Conservation (phyloP, 1,140 invertebrate genomes). For the Lepidurus couesii region DNA sequence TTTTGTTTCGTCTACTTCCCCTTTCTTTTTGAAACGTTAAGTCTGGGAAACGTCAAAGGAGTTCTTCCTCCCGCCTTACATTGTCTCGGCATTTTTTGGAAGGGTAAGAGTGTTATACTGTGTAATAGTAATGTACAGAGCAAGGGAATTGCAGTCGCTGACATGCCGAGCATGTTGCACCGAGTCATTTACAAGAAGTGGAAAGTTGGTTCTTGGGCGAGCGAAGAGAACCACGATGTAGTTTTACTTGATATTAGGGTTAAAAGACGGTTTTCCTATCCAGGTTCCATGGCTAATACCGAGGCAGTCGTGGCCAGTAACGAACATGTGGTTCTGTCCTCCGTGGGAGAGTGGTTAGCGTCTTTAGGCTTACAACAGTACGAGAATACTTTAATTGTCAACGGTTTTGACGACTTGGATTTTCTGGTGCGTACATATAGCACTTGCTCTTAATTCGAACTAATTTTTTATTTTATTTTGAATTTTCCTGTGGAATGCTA, state of each 20-base stretch:
- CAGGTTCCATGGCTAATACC: background rate
- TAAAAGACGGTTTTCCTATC: background rate
- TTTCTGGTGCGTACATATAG: constrained; percentile 71
- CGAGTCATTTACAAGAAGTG: background rate
- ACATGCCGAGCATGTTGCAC: background rate
- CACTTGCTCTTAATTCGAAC: background rate
- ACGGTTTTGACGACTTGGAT: constrained; percentile 86
- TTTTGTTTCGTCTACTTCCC: too few species aligned
- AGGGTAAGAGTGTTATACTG: constrained; percentile 9
- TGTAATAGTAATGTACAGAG: background rate
- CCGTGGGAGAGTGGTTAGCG: constrained; percentile 71
- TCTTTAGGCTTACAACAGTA: constrained; percentile 72
- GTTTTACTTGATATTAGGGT: background rate
- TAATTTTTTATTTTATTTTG: constrained; percentile 18
- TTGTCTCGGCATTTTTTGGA: background rate
- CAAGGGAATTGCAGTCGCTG: background rate
- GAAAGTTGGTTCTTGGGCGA: background rate
- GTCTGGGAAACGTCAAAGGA: too few species aligned
- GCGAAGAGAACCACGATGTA: background rate
- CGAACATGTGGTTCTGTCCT: constrained; percentile 39
- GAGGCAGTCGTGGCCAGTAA: background rate
- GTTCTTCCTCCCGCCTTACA: too few species aligned
- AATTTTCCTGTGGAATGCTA: constrained; percentile 42
- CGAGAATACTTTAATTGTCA: constrained; percentile 71
- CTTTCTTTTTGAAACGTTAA: too few species aligned